Evolutionary conservation across 2,797 vertebrate genomes (phyloP), one percentile per base, ranked within the genome.

Genomic region (Galagoides demidoff): DNA sequence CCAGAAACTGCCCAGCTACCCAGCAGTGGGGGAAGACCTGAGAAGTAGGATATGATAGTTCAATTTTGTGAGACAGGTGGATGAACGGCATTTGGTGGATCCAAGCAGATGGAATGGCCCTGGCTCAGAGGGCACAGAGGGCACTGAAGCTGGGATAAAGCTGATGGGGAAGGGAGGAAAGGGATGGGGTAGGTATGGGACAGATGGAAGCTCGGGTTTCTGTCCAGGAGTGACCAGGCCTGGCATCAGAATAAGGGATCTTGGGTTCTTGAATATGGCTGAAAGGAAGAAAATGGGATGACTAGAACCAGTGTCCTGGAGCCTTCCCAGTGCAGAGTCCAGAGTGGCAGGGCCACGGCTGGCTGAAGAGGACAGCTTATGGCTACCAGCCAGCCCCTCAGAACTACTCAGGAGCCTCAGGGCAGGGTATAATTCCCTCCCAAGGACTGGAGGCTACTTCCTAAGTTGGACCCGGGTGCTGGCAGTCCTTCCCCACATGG

Each of bases 401-500:
- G 29, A 19, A 37, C 59, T 45, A 29, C 23, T 12, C 5, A 22
- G 2, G 34, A 12, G 37, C 70, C 22, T 79, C n/a, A n/a, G n/a
- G n/a, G 4, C n/a, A 43, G 78, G n/a, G 34, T 12, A 1, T 10
- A 31, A 74, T n/a, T n/a, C n/a, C n/a, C n/a, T n/a, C n/a, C n/a
- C n/a, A n/a, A n/a, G n/a, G n/a, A n/a, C n/a, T n/a, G n/a, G n/a
- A n/a, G n/a, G n/a, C n/a, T n/a, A n/a, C n/a, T n/a, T n/a, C n/a
- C n/a, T n/a, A n/a, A n/a, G n/a, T n/a, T n/a, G n/a, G n/a, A n/a
- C n/a, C n/a, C n/a, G n/a, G n/a, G n/a, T n/a, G n/a, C n/a, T n/a
- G n/a, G n/a, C n/a, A n/a, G n/a, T 19, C 52, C 71, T 59, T 34
- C 61, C 20, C 43, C 25, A 3, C 0, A 0, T 1, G 27, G 12